A percentile compares a stretch with the other conserved stretches of the same genome.
These are phyloP conservation scores for Zoroaster sp. DNA, from an alignment of 53 echinoderm and acorn worm species.

Conservation along the genomic window DNA sequence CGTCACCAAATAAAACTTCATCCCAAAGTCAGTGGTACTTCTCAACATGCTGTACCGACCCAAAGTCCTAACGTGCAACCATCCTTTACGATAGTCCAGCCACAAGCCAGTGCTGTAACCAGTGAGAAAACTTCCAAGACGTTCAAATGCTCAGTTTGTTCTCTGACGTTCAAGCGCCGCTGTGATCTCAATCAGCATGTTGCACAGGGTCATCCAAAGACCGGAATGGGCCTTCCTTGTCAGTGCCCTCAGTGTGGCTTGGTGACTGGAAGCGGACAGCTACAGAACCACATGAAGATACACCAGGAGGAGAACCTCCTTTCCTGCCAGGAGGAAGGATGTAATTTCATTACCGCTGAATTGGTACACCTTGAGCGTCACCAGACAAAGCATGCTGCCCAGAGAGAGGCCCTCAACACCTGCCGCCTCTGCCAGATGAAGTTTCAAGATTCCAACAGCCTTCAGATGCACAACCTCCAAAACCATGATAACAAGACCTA, in stretches of 20 bases:
- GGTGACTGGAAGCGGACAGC: conserved; percentile 78
- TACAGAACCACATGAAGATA: conserved; percentile 78
- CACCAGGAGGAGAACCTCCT: conserved; percentile 78
- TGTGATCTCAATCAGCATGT: conserved; percentile 66
- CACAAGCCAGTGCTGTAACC: neutral
- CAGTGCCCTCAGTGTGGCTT: conserved; percentile 95
- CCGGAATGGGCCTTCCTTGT: conserved; percentile 50
- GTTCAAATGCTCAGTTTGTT: conserved; percentile 60
- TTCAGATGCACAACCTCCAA: conserved; percentile 44
- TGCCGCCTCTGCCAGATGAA: conserved; percentile 48
- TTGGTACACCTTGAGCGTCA: conserved; percentile 26
- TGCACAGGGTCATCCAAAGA: conserved; percentile 48
- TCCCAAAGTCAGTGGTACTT: neutral
- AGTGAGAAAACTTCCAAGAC: conserved; percentile 40
- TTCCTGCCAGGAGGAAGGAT: conserved; percentile 67
- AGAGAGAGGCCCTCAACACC: neutral
- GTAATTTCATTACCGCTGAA: conserved; percentile 68
- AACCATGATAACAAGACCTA: conserved; percentile 46
- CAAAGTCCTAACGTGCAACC: neutral
- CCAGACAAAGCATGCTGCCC: neutral
- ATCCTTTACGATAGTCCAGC: neutral
- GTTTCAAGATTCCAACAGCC: conserved; percentile 4
- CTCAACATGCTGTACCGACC: neutral
- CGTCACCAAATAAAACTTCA: conserved; percentile 64
- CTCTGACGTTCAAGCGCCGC: conserved; percentile 47